These are phyloP conservation scores for Anomalospiza imberbis DNA, from an alignment of 2,797 vertebrate genomes.

Conservation along the genomic window DNA sequence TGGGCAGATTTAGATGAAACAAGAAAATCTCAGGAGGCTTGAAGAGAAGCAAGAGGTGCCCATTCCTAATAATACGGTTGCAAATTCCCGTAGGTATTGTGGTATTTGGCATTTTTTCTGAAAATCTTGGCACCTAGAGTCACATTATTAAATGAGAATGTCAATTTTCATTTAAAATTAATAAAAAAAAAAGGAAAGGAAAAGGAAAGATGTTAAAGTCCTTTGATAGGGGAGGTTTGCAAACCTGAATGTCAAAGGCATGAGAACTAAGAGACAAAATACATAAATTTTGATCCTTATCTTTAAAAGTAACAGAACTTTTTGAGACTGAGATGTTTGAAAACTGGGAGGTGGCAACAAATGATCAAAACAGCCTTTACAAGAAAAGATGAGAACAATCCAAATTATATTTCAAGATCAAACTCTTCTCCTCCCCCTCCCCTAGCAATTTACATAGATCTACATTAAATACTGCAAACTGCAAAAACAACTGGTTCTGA, in stretches of 20 bases:
- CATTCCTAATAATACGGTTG: slow-evolving; percentile 12
- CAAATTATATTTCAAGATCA: slow-evolving; percentile 57
- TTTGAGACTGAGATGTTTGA: slow-evolving; percentile 38
- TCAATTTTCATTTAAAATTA: slow-evolving; percentile 7
- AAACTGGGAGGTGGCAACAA: slow-evolving; percentile 56
- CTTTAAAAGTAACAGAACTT: slow-evolving; percentile 54
- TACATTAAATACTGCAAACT: slow-evolving; percentile 43
- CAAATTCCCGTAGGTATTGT: slow-evolving; percentile 14
- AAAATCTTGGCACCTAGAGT: slow-evolving; percentile 26
- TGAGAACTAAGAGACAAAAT: slow-evolving; percentile 52
- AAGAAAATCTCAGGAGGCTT: neutral
- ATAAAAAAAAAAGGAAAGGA: neutral
- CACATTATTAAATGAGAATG: slow-evolving; percentile 22
- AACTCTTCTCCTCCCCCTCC: slow-evolving; percentile 29
- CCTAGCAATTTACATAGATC: slow-evolving; percentile 54
- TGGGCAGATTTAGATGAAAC: slow-evolving; percentile 39
- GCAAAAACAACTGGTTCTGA: slow-evolving; percentile 3
- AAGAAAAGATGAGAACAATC: slow-evolving; percentile 49
- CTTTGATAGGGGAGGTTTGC: slow-evolving; percentile 45
- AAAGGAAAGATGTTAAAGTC: neutral
- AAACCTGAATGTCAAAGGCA: slow-evolving; percentile 52
- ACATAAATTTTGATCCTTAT: slow-evolving; percentile 60
- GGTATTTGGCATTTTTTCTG: slow-evolving; percentile 56
- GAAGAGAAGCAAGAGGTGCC: neutral
- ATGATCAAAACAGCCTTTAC: slow-evolving; percentile 39